phyloP scores from a whole-genome alignment of 2,888 invertebrate species.

The Drosophila flavopinicola region DNA sequence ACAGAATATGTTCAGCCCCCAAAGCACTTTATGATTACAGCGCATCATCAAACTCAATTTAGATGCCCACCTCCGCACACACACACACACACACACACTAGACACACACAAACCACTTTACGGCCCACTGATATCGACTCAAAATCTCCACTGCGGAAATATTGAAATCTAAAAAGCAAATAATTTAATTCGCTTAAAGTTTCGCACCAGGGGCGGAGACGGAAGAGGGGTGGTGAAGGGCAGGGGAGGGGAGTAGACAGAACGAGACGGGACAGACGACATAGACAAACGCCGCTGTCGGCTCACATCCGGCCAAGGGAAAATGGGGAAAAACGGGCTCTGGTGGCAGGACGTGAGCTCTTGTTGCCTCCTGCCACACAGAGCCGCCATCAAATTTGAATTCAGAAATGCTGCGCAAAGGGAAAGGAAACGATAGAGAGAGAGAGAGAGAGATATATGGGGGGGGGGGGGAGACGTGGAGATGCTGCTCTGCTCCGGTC shows the following conservation, averaged over 20 bases:
- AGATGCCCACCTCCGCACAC: constrained; percentile 31
- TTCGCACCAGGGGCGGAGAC: constrained; percentile 36
- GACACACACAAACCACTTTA: constrained; percentile 39
- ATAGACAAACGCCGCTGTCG: constrained; percentile 72
- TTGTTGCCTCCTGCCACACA: constrained; percentile 41
- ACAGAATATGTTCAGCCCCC: constrained; percentile 50
- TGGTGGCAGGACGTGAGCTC: constrained; percentile 52
- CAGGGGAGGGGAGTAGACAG: constrained; percentile 4
- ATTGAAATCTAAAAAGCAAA: constrained; percentile 81
- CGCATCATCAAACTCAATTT: constrained; percentile 78
- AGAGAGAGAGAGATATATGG: neutral
- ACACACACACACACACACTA: constrained; percentile 8
- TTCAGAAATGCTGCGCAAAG: constrained; percentile 38
- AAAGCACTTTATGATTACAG: constrained; percentile 77
- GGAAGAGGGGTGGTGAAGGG: neutral
- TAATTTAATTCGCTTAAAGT: constrained; percentile 80
- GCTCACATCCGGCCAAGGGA: constrained; percentile 65
- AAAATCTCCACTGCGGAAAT: constrained; percentile 78
- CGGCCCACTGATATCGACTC: constrained; percentile 67
- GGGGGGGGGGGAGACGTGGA: too few relatives aligned
- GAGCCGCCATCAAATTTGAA: constrained; percentile 78
- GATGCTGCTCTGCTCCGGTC: constrained; percentile 11
- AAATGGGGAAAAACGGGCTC: constrained; percentile 17
- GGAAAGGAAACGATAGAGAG: too few relatives aligned
- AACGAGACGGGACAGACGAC: constrained; percentile 43